phyloP scores from a whole-genome alignment of 53 echinoderm and acorn worm species.

The Holothuria scabra region DNA sequence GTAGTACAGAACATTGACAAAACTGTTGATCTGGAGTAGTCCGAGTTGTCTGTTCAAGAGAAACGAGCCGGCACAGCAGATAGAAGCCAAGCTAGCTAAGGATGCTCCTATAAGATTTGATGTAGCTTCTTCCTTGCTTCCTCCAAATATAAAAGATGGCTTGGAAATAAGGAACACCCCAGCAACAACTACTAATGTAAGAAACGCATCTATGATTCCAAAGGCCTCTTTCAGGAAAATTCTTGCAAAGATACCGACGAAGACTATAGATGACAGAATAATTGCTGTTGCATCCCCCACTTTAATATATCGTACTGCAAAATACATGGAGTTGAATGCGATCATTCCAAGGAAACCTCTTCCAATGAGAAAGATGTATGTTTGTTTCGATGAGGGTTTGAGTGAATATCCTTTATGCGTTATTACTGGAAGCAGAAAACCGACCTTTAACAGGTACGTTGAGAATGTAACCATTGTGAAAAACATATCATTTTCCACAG shows the following conservation, averaged over 20 bases:
- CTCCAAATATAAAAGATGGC: constrained; percentile 9
- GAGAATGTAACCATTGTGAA: neutral
- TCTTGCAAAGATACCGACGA: constrained; percentile 10
- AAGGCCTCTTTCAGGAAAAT: constrained; percentile 12
- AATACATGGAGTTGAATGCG: neutral
- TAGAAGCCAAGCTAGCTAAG: neutral
- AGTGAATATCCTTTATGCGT: neutral
- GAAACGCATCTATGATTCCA: neutral
- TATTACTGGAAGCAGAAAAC: neutral
- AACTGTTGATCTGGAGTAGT: neutral
- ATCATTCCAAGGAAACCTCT: neutral
- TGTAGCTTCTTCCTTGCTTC: neutral
- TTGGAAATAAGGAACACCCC: constrained; percentile 1
- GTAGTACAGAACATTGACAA: neutral
- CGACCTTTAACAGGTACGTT: neutral
- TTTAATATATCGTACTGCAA: neutral
- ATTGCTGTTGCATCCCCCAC: constrained; percentile 10
- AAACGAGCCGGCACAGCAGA: neutral
- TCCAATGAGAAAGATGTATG: neutral
- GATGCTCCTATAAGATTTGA: neutral
- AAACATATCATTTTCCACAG: neutral
- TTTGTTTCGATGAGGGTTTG: neutral
- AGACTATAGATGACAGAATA: neutral
- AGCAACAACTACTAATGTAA: neutral
- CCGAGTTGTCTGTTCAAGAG: neutral